Percentiles rank a stretch among this genome's conserved stretches.
These are phyloP conservation scores for Phyllostomus discolor DNA, from an alignment of 2,113 vertebrate species.

Conservation along the genomic window DNA sequence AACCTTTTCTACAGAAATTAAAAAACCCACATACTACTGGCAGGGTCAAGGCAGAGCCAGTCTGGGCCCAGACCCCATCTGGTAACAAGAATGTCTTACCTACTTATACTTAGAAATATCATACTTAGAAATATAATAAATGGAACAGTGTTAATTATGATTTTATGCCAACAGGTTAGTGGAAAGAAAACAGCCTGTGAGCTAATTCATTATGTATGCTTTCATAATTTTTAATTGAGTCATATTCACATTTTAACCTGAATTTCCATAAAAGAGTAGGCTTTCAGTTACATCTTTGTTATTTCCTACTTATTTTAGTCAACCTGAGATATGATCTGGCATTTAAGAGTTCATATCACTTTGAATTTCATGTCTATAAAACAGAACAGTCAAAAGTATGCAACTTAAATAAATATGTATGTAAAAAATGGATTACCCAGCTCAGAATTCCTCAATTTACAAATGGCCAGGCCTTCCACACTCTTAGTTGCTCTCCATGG, in stretches of 20 bases:
- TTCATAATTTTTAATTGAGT: constrained; percentile 29
- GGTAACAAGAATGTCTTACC: not conserved
- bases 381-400: not conserved
- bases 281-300: not conserved
- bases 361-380: not conserved
- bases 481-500: accelerated
- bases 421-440: not conserved
- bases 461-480: not conserved
- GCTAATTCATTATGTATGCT: not conserved
- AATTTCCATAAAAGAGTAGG: not conserved
- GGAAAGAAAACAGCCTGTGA: not conserved
- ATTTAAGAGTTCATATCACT: not conserved
- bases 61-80: too few species aligned
- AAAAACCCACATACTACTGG: too few species aligned
- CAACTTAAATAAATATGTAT: not conserved
- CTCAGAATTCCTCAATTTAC: not conserved
- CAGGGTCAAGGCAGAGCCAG: too few species aligned
- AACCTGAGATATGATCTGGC: not conserved
- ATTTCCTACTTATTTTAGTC: not conserved
- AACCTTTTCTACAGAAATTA: too few species aligned
- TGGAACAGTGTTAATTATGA: not conserved
- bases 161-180: not conserved
- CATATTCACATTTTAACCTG: constrained; percentile 7
- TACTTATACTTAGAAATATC: not conserved
- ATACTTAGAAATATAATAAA: not conserved